These are phyloP conservation scores for Dynastes grantii DNA, from an alignment of 2,888 invertebrate species.

Conservation along the genomic window DNA sequence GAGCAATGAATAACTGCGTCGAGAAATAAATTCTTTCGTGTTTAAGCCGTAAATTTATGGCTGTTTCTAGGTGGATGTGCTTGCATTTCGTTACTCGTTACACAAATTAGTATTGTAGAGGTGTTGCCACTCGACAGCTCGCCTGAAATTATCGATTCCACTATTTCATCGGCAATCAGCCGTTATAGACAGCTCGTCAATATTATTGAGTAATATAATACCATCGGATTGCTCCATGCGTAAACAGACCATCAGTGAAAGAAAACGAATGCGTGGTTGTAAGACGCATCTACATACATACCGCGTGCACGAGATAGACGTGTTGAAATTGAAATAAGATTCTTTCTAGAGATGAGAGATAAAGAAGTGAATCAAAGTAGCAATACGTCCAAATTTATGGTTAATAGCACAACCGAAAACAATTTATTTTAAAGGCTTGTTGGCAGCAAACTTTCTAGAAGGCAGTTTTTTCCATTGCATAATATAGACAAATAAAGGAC, in stretches of 20 bases:
- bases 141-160: conserved; percentile 49
- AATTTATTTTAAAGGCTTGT: no score
- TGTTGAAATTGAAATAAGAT: conserved; percentile 22
- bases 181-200: conserved; percentile 48
- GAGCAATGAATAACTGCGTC: no score
- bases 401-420: no score
- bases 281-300: neutral
- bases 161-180: conserved; percentile 49
- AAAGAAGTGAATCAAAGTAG: no score
- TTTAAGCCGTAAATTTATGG: no score
- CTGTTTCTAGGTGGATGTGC: no score
- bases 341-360: neutral
- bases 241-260: neutral
- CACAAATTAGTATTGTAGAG: conserved; percentile 28
- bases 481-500: no score
- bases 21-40: no score
- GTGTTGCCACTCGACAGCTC: conserved; percentile 35
- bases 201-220: conserved; percentile 51
- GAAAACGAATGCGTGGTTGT: neutral
- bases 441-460: no score
- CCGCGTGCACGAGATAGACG: conserved; percentile 28
- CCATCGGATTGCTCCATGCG: conserved; percentile 14
- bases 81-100: conserved; percentile 19
- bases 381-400: no score
- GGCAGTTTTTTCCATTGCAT: no score